Base-by-base conservation (phyloP, 2,797 vertebrate species). In the Sphenopsis melanotis region DNA sequence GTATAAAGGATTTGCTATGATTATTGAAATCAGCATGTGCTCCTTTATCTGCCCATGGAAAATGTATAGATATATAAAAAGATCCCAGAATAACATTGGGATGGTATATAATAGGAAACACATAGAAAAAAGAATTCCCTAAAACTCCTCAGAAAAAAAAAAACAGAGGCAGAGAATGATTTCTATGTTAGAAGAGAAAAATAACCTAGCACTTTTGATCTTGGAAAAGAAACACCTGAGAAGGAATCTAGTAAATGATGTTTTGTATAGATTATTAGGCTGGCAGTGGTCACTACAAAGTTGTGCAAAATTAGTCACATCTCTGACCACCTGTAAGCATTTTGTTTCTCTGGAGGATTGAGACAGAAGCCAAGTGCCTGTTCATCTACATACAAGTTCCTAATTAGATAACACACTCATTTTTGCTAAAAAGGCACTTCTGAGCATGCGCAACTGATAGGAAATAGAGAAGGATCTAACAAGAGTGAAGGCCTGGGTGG, bases 71-170 rank as follows among this genome's bases (percentile, higher is more conserved):
- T 46, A 46, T 14, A 29, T 47, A 41, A 53, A 64, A 72, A 19
- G 3, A 16, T 47, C 14, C 83, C 32, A 85, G 37, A 44, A 44
- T 34, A 69, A 29, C 14, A 15, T 80, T 50, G 83, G 4, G 13
- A 59, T 16, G 30, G 3, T 56, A 24, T 41, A 60, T 23, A 21
- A 60, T 41, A 37, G 32, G 12, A 61, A 60, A 5, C 11, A 41
- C 2, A 9, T n/a, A 37, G 5, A 8, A n/a, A 47, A 52, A 20
- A 7, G 21, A 3, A 27, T 1, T 20, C 2, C 26, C 2, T 10
- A 3, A 63, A 53, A 10, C 2, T 3, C 11, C 15, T 36, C 30
- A n/a, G 16, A 29, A 60, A 61, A 53, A 60, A 61, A 53, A 80
- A 77, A 37, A 11, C 42, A 42, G 50, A 52, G 29, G 29, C 18